Evolutionary conservation across 2,113 vertebrate species (phyloP).

Genomic region (Dolichotis patagonum): DNA sequence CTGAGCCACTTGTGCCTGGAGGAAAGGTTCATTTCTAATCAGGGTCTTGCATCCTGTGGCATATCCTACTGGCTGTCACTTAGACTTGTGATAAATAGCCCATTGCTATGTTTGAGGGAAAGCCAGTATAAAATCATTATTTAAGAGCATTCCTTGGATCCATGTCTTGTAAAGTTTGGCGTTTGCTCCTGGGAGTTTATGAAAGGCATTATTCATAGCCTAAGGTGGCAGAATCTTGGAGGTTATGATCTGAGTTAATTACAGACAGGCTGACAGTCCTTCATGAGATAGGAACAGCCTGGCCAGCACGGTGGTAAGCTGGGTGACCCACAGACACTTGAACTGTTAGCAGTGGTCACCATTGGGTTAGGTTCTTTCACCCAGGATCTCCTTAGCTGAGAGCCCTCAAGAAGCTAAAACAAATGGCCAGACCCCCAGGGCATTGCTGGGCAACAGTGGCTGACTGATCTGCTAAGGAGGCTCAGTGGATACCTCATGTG

Average conservation of each 20-base stretch:
- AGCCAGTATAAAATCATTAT: not conserved
- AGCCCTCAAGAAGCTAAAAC: not conserved
- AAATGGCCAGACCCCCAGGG: not conserved
- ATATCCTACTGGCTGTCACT: not conserved
- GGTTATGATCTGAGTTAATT: not conserved
- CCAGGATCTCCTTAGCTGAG: not conserved
- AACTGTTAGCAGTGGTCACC: not conserved
- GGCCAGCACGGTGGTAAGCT: not conserved
- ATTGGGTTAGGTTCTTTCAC: not conserved
- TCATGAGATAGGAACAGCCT: not conserved
- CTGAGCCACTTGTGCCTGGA: not conserved
- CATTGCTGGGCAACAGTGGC: not conserved
- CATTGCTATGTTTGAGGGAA: not conserved
- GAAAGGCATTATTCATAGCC: not conserved
- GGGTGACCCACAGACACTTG: rapidly evolving
- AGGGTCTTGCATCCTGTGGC: not conserved
- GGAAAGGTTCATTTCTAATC: not conserved
- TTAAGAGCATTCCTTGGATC: constrained; percentile 36
- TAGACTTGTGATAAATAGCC: constrained; percentile 16
- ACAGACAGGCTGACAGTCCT: not conserved
- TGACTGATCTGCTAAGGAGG: not conserved
- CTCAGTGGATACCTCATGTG: no score
- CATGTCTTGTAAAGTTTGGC: not conserved
- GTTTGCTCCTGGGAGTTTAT: not conserved
- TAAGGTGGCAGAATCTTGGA: not conserved